Evolutionary conservation across 2,888 invertebrate genomes (phyloP), one percentile per base, ranked within the genome.

Genomic region (Pardosa pseudoannulata): DNA sequence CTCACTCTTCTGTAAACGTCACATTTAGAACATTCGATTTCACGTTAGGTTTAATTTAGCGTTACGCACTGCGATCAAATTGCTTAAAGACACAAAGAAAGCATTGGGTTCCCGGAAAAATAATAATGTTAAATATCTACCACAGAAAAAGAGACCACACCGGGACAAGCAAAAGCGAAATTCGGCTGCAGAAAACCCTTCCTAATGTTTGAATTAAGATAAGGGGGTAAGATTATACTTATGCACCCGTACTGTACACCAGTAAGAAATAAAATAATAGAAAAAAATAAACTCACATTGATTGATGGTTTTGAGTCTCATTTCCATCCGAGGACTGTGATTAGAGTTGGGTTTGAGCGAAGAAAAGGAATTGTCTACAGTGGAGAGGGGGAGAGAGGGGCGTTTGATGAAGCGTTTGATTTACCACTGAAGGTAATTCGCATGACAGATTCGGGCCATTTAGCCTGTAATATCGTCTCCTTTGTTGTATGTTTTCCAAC

Each of bases 381-480:
- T n/a, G n/a, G n/a, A n/a, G n/a, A n/a, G n/a, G n/a, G n/a, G n/a
- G n/a, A n/a, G n/a, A n/a, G n/a, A n/a, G n/a, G 46, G 11, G 11
- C 6, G 36, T 5, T n/a, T 36, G 36, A 7, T 9, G 46, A 46
- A 46, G 46, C 46, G 46, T 46, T 46, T 46, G 46, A 46, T 29
- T 79, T 31, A 9, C 13, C 68, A 11, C 27, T 31, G 1, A 67
- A 27, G 7, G 11, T 1, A 28, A 41, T 79, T 79, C 79, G 32
- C 64, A 79, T 64, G 65, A 27, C 41, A 7, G 72, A 29, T 65
- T 13, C 46, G 72, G 71, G 13, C 56, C 79, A 79, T 79, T 72
- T 50, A 41, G 11, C 16, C 9, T 7, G 64, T 65, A 64, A 79
- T 72, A 41, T 27, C 0, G 27, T 7, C 19, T 62, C 29, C 28